A percentile compares a stretch with the other conserved stretches of the same genome.
Conservation (phyloP, 1,140 invertebrate genomes). For the Venturia canescens region DNA sequence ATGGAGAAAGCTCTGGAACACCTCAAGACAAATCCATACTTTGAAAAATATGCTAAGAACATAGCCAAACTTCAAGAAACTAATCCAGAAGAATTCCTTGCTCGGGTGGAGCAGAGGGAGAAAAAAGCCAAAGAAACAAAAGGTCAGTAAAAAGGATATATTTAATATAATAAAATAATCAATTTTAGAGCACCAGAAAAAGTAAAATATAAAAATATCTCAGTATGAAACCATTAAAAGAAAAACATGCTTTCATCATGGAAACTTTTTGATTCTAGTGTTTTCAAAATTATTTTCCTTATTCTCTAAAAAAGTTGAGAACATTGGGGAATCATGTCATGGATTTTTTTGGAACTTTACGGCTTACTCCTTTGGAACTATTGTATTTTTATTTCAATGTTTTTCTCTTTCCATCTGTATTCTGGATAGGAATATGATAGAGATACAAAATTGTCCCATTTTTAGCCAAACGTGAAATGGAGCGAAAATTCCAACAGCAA, state of each 20-base stretch:
- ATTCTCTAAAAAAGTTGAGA: too few species aligned
- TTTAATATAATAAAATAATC: too few species aligned
- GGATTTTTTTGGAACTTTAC: too few species aligned
- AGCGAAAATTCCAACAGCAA: conserved; percentile 60
- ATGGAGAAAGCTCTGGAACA: conserved; percentile 81
- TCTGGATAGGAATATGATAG: background rate
- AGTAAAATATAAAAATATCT: too few species aligned
- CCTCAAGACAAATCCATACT: conserved; percentile 87
- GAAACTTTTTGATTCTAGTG: too few species aligned
- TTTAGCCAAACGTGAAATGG: conserved; percentile 64
- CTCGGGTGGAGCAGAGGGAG: conserved; percentile 80
- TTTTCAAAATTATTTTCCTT: too few species aligned
- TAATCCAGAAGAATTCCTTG: conserved; percentile 86
- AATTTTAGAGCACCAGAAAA: too few species aligned
- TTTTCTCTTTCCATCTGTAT: background rate
- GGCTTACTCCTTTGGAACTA: too few species aligned
- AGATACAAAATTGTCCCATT: conserved; percentile 32
- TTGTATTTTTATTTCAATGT: background rate
- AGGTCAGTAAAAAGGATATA: conserved; percentile 57
- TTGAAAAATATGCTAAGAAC: conserved; percentile 88
- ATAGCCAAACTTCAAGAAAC: conserved; percentile 86
- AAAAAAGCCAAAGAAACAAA: conserved; percentile 74
- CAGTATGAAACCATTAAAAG: too few species aligned
- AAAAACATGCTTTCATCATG: background rate
- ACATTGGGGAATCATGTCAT: too few species aligned